A percentile compares a stretch with the other conserved stretches of the same genome.
phyloP scores from a whole-genome alignment of 2,888 invertebrate genomes.

The Amblyjoppa fuscipennis region DNA sequence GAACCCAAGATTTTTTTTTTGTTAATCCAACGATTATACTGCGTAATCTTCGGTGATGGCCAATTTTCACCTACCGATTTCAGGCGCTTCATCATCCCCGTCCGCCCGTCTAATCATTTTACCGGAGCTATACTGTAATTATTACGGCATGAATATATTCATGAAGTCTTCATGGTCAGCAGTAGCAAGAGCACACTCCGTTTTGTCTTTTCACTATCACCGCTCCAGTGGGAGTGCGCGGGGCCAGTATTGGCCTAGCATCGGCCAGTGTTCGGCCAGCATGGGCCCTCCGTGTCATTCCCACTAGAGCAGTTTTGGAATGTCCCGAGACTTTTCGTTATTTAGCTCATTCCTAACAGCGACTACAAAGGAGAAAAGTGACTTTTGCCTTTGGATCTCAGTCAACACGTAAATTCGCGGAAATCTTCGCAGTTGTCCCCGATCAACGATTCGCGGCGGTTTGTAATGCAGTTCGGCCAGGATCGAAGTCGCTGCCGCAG shows the following conservation, averaged over 20 bases:
- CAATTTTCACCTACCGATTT: constrained; percentile 38
- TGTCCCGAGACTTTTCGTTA: too few relatives aligned
- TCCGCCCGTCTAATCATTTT: not conserved
- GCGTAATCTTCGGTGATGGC: constrained; percentile 31
- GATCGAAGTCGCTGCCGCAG: not conserved
- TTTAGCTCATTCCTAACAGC: too few relatives aligned
- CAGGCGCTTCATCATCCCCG: not conserved
- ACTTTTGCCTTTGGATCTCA: not conserved
- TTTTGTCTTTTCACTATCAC: not conserved
- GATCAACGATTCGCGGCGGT: constrained; percentile 22
- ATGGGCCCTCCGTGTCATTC: too few relatives aligned
- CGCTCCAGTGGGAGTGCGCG: too few relatives aligned
- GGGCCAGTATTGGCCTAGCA: too few relatives aligned
- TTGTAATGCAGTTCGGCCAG: constrained; percentile 20
- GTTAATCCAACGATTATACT: constrained; percentile 8
- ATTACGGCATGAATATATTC: constrained; percentile 44
- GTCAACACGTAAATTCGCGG: not conserved
- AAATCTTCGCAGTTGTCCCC: constrained; percentile 11
- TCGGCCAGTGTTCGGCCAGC: too few relatives aligned
- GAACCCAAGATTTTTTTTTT: not conserved
- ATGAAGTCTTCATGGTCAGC: constrained; percentile 36
- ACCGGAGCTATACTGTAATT: constrained; percentile 10
- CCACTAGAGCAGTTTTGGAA: too few relatives aligned
- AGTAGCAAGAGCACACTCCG: not conserved
- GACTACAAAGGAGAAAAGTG: not conserved